A percentile compares a stretch with the other conserved stretches of the same genome.
Evolutionary conservation across 2,888 invertebrate species (phyloP).

Genomic region (Drosophila rubida): DNA sequence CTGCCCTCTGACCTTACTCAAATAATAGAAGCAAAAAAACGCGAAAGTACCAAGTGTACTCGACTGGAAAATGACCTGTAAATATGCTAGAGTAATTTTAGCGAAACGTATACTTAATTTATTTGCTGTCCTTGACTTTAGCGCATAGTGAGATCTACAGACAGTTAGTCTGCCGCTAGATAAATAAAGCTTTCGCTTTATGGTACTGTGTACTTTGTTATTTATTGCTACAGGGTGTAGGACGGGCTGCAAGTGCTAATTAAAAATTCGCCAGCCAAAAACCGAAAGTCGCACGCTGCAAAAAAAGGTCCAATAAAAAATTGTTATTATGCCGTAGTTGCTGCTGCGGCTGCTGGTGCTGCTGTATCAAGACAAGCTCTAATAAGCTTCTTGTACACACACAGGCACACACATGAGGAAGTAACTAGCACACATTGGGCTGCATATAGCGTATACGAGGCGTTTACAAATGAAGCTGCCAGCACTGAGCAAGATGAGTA

Average conservation of each 20-base stretch:
- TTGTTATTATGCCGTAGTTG: slow-evolving; percentile 54
- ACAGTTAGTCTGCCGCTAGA: not conserved
- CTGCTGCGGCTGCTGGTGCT: slow-evolving; percentile 38
- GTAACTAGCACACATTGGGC: slow-evolving; percentile 45
- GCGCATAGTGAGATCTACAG: not conserved
- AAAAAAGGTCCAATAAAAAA: slow-evolving; percentile 32
- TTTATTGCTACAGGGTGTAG: slow-evolving; percentile 34
- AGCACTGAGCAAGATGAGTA: slow-evolving; percentile 34
- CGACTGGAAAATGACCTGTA: slow-evolving; percentile 15
- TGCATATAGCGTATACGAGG: slow-evolving; percentile 67
- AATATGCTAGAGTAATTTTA: not conserved
- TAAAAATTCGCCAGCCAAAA: slow-evolving; percentile 58
- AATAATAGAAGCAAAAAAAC: slow-evolving; percentile 12
- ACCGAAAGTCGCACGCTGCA: slow-evolving; percentile 40
- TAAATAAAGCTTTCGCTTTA: not conserved
- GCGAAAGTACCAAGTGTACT: not conserved
- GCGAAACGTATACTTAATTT: not conserved
- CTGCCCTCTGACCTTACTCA: slow-evolving; percentile 47
- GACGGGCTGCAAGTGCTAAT: slow-evolving; percentile 48
- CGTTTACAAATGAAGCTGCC: slow-evolving; percentile 70
- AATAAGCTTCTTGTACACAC: slow-evolving; percentile 49
- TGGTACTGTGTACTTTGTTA: not conserved
- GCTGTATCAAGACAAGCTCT: slow-evolving; percentile 57
- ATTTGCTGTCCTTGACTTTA: not conserved
- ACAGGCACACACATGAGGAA: slow-evolving; percentile 21